phyloP scores from a whole-genome alignment of 2,888 invertebrate species.

The Tiphia femorata region DNA sequence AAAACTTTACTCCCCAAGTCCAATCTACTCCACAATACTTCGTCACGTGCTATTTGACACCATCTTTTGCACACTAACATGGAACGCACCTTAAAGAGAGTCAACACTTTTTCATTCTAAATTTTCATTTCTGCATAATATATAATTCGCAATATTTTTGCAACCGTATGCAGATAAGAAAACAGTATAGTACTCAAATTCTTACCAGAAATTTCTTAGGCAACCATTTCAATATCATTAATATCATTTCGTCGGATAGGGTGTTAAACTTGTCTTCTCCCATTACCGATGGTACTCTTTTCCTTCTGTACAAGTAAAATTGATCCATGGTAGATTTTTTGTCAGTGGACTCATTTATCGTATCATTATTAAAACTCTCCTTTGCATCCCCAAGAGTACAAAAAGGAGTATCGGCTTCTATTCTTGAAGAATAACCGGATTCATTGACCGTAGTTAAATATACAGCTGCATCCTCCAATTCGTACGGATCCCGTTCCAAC shows the following conservation, averaged over 20 bases:
- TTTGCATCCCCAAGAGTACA: constrained; percentile 52
- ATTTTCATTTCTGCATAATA: too few species aligned
- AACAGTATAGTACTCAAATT: background rate
- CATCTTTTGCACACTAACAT: constrained; percentile 77
- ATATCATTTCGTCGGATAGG: constrained; percentile 88
- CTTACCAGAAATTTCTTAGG: constrained; percentile 84
- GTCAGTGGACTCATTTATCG: constrained; percentile 54
- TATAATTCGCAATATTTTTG: too few species aligned
- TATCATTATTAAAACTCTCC: constrained; percentile 50
- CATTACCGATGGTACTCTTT: constrained; percentile 63
- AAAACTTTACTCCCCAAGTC: constrained; percentile 83
- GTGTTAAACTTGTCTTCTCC: constrained; percentile 78
- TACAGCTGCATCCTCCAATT: constrained; percentile 46
- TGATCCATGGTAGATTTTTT: constrained; percentile 56
- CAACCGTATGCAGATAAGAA: too few species aligned
- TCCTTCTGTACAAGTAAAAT: constrained; percentile 58
- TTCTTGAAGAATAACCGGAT: constrained; percentile 59
- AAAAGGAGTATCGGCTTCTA: constrained; percentile 53
- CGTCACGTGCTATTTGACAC: constrained; percentile 84
- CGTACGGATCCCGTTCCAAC: constrained; percentile 46
- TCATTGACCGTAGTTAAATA: constrained; percentile 53
- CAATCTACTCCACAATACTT: constrained; percentile 87
- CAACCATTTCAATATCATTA: constrained; percentile 86
- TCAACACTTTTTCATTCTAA: too few species aligned
- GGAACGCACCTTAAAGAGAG: constrained; percentile 63